Base-by-base conservation (phyloP, 2,797 vertebrate species). In the Poeciliopsis paucimaculata region DNA sequence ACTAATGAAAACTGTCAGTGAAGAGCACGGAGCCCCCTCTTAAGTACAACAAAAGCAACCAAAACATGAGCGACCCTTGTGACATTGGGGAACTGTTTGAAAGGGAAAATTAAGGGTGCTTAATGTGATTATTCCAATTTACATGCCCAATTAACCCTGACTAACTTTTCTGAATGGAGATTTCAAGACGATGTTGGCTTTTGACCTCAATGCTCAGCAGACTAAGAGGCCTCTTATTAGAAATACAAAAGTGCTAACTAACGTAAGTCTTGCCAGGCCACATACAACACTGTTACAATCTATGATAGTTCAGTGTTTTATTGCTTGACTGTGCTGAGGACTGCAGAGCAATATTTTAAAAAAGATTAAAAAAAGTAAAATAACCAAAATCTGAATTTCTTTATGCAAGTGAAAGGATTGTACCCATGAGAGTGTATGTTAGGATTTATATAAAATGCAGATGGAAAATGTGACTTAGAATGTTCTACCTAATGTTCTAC, bases 101-200 rank as follows among this genome's bases (percentile, higher is more conserved):
- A 75, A 74, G 76, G 82, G 79, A 79, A 91, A 92, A 92, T 93
- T 87, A 89, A 92, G 90, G 85, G 80, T 82, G 84, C 85, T 87
- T 95, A 94, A 95, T 95, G 86, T 92, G 93, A 95, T 96, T 94
- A 95, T 80, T 84, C 70, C 66, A 71, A 94, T 94, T 93, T 89
- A 60, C 88, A 91, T 62, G 86, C 79, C 75, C 90, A 93, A 92
- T 95, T 95, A 93, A 90, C 82, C 78, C 80, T 34, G 34, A 10
- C 53, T 72, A 77, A 73, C 62, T 78, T 83, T 88, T 83, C 73
- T 84, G 81, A 76, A 55, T 84, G 57, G 80, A 77, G 68, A 84
- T 73, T 87, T 93, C 81, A 87, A 84, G 88, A 75, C 87, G 88
- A 77, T 74, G 47, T 76, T 55, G 82, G 91, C 90, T 82, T 90